Evolutionary conservation across 2,888 invertebrate genomes (phyloP).

Genomic region (Clistopyga incitator): DNA sequence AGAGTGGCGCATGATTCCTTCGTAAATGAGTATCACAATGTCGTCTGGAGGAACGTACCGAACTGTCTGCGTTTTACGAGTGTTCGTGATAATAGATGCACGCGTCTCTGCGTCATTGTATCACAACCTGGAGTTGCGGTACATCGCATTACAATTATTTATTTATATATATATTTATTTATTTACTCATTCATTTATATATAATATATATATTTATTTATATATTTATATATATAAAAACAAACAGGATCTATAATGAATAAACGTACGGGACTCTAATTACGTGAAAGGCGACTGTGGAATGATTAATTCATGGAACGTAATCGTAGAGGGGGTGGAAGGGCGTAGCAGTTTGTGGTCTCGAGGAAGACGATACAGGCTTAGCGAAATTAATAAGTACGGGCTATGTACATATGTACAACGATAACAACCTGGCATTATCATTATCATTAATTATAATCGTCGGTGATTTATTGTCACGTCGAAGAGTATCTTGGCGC

Average conservation of each 20-base stretch:
- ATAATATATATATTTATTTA: too few relatives aligned
- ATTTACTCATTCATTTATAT: neutral
- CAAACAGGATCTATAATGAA: conserved; percentile 22
- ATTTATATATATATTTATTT: neutral
- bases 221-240: conserved; percentile 13
- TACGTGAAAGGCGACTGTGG: conserved; percentile 38
- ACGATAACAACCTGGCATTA: conserved; percentile 79
- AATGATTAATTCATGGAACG: conserved; percentile 30
- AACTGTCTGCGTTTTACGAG: conserved; percentile 65
- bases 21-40: conserved; percentile 80
- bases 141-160: conserved; percentile 55
- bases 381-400: conserved; percentile 84
- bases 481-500: conserved; percentile 58
- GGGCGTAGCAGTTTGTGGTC: conserved; percentile 48
- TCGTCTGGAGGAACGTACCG: conserved; percentile 80
- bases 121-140: conserved; percentile 62
- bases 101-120: conserved; percentile 52
- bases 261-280: conserved; percentile 44
- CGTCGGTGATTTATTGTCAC: conserved; percentile 76
- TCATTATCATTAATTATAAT: conserved; percentile 78
- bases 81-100: conserved; percentile 13
- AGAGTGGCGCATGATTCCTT: conserved; percentile 67
- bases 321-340: neutral
- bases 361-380: conserved; percentile 73
- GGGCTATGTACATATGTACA: conserved; percentile 84